Evolutionary conservation across 2,888 invertebrate species (phyloP), one percentile per base, ranked within the genome.

Genomic region (Rosalia funebris): DNA sequence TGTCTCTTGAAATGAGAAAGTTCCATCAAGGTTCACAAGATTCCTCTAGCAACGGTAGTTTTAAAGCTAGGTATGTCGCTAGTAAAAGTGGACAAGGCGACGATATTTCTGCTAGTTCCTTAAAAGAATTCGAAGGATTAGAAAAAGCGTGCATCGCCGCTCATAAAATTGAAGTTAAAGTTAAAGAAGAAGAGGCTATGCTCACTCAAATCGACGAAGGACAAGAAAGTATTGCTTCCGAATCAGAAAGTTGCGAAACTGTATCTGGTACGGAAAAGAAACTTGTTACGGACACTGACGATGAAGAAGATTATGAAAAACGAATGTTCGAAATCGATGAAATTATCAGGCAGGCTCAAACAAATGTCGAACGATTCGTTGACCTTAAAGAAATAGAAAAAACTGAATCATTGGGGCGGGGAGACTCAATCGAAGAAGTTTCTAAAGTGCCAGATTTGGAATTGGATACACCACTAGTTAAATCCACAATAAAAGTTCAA

Each of bases 71-170:
- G 52, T 91, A 91, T 69, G 80, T 87, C 58, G 82, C 89, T 5
- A 87, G 90, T 68, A 89, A 88, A 73, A 91, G 89, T 74, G 88
- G 88, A 1, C 90, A 90, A 79, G 91, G 91, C 0, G 96, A 95
- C 79, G 95, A 95, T 76, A 85, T 94, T 41, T 95, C 95, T 1
- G 82, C 92, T 19, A 92, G 91, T 4, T 96, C 96, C 37, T 82
- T 96, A 15, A 93, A 93, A 79, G 96, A 97, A 79, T 96, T 96
- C 79, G 96, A 97, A 83, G 92, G 93, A 0, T 81, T 96, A 1
- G 96, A 97, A 82, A 90, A 89, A 62, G 95, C 95, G 15, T 92
- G 95, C 73, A 86, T 91, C 42, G 93, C 93, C 78, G 93, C 91
- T 0, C 89, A 93, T 65, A 86, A 89, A 71, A 91, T 92, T 50